phyloP scores from a whole-genome alignment of 2,888 invertebrate species.

The Noctua pronuba region DNA sequence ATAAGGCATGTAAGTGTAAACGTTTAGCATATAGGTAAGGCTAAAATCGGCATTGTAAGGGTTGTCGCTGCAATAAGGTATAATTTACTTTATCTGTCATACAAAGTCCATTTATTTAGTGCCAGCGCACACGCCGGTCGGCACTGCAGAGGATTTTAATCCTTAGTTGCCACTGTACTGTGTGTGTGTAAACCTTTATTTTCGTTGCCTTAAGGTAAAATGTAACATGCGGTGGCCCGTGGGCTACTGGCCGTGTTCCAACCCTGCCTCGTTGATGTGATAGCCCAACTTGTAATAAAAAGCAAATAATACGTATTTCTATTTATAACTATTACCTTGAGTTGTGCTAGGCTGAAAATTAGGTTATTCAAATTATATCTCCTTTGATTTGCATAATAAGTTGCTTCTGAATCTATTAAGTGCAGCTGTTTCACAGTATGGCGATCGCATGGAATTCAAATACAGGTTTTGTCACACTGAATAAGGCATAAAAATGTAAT shows the following conservation, averaged over 20 bases:
- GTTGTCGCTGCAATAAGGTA: background rate
- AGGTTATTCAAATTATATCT: slow-evolving; percentile 19
- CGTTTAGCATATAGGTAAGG: background rate
- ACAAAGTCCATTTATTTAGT: background rate
- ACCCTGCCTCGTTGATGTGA: background rate
- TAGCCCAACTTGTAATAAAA: background rate
- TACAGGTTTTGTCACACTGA: background rate
- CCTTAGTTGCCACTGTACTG: background rate
- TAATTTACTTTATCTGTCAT: slow-evolving; percentile 2
- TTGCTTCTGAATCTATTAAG: slow-evolving; percentile 8
- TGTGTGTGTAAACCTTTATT: no score
- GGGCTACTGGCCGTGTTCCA: background rate
- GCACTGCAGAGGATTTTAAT: background rate
- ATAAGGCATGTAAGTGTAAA: background rate
- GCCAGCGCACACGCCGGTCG: background rate
- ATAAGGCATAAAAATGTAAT: background rate
- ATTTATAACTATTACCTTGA: background rate
- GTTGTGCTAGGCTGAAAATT: background rate
- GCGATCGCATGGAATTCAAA: background rate
- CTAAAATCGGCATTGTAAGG: background rate
- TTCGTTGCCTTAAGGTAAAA: no score
- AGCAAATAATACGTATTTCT: background rate
- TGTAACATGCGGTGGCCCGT: background rate
- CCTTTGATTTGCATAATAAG: slow-evolving; percentile 23
- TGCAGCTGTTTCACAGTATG: background rate